Base-by-base conservation (phyloP, 92 coral and sea anemone species). In the Phenganax stokvisi region DNA sequence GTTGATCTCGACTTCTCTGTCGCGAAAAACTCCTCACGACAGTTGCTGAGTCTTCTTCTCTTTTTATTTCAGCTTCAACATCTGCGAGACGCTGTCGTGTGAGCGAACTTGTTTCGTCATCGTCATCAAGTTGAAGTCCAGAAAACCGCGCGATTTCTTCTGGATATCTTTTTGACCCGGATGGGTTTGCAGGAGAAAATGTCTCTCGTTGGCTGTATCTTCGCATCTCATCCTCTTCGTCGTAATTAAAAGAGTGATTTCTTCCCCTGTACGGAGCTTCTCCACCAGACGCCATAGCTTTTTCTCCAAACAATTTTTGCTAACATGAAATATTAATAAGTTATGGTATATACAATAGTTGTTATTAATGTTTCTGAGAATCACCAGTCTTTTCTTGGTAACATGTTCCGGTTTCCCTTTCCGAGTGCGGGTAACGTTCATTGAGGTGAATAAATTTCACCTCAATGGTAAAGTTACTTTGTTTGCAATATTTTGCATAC, bases 161-260 rank as follows among this genome's bases (percentile, higher is more conserved):
- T 63, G 74, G 70, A 20, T 62, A 84, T 56, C 68, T 56, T 74
- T 85, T 80, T 75, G 86, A 80, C 74, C 74, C 78, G 61, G 15
- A 5, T 37, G 47, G 63, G 65, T 59, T 37, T 5, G 83, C 15
- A 20, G 54, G 74, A 7, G 12, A 6, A 52, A 47, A 27, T 62
- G 74, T 79, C 65, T 79, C 61, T 31, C 62, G 28, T 63, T 79
- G 29, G 44, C n/a, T 64, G n/a, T 63, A 79, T 63, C 62, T 15
- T 52, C 53, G 61, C 6, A n/a, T 79, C 17, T 51, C 17, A 37
- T 51, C 57, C 62, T 62, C 74, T 62, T 16, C 56, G 56, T 31
- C 57, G 20, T 63, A 15, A 47, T 51, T 52, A 10, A 51, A 51
- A 53, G 74, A 65, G 44, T 16, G n/a, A 6, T 63, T 63, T 51